A percentile compares a stretch with the other conserved stretches of the same genome.
Conservation (phyloP, 2,113 vertebrate genomes). For the Pomatorhinus ruficollis region DNA sequence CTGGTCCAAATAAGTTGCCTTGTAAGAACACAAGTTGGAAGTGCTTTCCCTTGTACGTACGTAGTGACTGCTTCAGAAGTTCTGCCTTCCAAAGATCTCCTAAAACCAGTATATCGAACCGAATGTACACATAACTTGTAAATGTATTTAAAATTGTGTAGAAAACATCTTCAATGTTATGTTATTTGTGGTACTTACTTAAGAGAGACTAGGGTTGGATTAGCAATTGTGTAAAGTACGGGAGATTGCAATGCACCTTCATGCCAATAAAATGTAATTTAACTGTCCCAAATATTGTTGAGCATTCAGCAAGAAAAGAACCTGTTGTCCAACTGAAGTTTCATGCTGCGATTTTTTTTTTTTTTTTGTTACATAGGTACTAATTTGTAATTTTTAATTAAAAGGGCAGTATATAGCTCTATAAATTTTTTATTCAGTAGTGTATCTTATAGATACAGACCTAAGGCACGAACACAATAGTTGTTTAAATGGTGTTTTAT, state of each 20-base stretch:
- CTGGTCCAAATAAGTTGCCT: constrained; percentile 82
- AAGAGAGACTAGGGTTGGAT: constrained; percentile 79
- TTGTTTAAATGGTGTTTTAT: constrained; percentile 91
- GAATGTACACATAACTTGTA: constrained; percentile 80
- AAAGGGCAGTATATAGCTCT: constrained; percentile 74
- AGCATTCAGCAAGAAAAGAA: constrained; percentile 74
- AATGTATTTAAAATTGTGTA: constrained; percentile 79
- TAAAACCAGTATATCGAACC: constrained; percentile 64
- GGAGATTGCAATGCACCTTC: constrained; percentile 97
- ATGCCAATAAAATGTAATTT: constrained; percentile 87
- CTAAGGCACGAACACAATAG: constrained; percentile 87
- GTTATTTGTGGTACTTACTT: constrained; percentile 85
- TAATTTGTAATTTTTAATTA: constrained; percentile 82
- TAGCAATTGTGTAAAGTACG: constrained; percentile 84
- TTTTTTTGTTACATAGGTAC: constrained; percentile 92
- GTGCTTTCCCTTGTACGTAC: constrained; percentile 76
- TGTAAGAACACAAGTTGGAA: constrained; percentile 71
- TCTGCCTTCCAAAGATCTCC: constrained; percentile 76
- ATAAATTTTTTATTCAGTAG: constrained; percentile 84
- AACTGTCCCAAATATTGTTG: constrained; percentile 82
- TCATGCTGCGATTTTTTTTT: constrained; percentile 81
- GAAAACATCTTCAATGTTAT: constrained; percentile 78
- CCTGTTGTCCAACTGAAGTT: constrained; percentile 83
- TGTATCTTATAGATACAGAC: constrained; percentile 99
- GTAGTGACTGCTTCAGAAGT: constrained; percentile 76